These are phyloP conservation scores for Amphimedon queenslandica DNA, from an alignment of 37 sponge, comb jelly and placozoan species.

Conservation along the genomic window DNA sequence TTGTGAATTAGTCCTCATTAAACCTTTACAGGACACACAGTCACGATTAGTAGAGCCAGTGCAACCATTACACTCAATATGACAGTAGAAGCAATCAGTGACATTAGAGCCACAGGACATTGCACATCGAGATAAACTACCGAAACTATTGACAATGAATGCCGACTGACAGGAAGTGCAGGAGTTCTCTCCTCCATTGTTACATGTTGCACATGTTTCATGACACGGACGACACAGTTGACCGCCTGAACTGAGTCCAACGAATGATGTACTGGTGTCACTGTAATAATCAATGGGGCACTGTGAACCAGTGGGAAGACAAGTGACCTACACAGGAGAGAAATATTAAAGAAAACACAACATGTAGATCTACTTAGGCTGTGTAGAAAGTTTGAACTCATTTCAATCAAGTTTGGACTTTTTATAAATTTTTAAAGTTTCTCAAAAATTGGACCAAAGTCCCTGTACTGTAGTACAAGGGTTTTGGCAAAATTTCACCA, in stretches of 20 bases:
- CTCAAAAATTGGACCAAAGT: no score
- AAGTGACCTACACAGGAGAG: slow-evolving; percentile 38
- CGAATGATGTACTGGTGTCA: neutral
- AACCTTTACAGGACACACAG: slow-evolving; percentile 16
- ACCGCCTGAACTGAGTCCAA: neutral
- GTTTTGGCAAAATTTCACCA: no score
- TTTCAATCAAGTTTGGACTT: no score
- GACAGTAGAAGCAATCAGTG: slow-evolving; percentile 8
- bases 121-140: slow-evolving; percentile 12
- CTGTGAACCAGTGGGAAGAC: slow-evolving; percentile 6
- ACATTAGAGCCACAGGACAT: neutral
- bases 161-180: slow-evolving; percentile 20
- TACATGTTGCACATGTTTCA: slow-evolving; percentile 28
- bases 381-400: no score
- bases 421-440: no score
- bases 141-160: neutral
- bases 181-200: neutral
- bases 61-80: slow-evolving; percentile 23
- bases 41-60: slow-evolving; percentile 19
- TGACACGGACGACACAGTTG: slow-evolving; percentile 40
- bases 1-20: neutral
- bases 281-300: neutral
- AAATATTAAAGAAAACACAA: no score
- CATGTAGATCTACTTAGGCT: no score
- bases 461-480: no score